Base-by-base conservation (phyloP, 2,113 vertebrate species). In the Buteo buteo region DNA sequence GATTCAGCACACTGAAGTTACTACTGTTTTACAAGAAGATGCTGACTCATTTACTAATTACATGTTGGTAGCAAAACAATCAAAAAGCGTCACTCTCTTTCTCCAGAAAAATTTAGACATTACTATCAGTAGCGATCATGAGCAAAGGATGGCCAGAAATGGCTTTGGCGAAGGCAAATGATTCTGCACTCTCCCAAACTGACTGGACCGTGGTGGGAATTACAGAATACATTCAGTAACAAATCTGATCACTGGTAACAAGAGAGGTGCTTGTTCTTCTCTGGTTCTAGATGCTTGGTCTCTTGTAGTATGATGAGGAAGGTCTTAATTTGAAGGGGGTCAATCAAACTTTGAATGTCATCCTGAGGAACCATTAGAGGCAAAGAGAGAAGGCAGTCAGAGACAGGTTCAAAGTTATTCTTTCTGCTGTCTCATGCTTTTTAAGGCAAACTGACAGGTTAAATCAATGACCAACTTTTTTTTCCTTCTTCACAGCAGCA, bases 1-100 rank as follows among this genome's bases (percentile, higher is more conserved):
- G 93, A 97, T 90, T 97, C 95, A 94, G 92, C 94, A 97, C 49
- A 58, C 50, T 88, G 82, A 82, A 71, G 58, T 77, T 95, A 73
- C 89, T 91, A 61, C 66, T 86, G 55, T 80, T 94, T 93, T 96
- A 94, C 84, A 78, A 94, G 83, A 91, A 93, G 25, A 4, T 86
- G 93, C 92, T 94, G 92, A 94, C 42, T 97, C 83, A 94, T 93
- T 95, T 94, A 45, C 52, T 61, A 74, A 73, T 47, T 90, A 8
- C 8, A 13, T 45, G 42, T 70, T 2, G 1, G 28, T 32, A 45
- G 47, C 31, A 67, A 92, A 90, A 49, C 61, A 82, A 73, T 59
- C 26, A n/a, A 61, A 71, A 86, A 76, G 18, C 18, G 5, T 34
- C 52, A 52, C 9, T 61, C 31, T 74, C 29, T 80, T 92, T 70